Conservation (phyloP, 2,113 vertebrate genomes). For the Scopus umbretta region DNA sequence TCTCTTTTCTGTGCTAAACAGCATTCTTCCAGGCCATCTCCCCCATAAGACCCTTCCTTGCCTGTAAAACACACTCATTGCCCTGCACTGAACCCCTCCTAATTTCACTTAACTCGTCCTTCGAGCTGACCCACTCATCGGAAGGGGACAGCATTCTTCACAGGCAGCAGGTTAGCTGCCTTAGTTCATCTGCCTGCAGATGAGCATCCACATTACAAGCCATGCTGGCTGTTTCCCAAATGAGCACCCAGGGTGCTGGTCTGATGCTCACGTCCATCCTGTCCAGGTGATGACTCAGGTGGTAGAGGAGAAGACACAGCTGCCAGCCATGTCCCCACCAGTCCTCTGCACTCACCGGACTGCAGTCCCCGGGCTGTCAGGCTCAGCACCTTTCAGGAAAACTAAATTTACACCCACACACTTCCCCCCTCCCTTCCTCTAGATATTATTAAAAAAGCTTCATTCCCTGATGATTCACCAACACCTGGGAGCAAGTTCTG, state of each 20-base stretch:
- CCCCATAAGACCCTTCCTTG: not conserved
- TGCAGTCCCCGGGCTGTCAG: not conserved
- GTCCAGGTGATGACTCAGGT: not conserved
- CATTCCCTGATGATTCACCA: slow-evolving; percentile 44
- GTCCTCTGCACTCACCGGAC: not conserved
- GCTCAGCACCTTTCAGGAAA: slow-evolving; percentile 4
- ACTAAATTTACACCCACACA: not conserved
- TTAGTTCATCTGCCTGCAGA: not conserved
- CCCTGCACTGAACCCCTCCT: not conserved
- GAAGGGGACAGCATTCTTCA: not conserved
- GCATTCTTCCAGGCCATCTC: not conserved
- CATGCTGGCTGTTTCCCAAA: not conserved
- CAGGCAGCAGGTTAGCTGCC: not conserved
- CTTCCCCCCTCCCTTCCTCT: not conserved
- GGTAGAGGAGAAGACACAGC: not conserved
- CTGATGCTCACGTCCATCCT: not conserved
- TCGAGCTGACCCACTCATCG: not conserved
- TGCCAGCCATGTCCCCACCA: not conserved
- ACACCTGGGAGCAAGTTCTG: slow-evolving; percentile 39
- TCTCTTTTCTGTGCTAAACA: not conserved
- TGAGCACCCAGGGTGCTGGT: not conserved
- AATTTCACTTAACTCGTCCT: not conserved
- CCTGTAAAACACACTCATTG: not conserved
- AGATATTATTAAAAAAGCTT: slow-evolving; percentile 16
- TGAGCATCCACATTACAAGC: not conserved